Conservation (phyloP, 2,797 vertebrate genomes). For the Propithecus perrieri region DNA sequence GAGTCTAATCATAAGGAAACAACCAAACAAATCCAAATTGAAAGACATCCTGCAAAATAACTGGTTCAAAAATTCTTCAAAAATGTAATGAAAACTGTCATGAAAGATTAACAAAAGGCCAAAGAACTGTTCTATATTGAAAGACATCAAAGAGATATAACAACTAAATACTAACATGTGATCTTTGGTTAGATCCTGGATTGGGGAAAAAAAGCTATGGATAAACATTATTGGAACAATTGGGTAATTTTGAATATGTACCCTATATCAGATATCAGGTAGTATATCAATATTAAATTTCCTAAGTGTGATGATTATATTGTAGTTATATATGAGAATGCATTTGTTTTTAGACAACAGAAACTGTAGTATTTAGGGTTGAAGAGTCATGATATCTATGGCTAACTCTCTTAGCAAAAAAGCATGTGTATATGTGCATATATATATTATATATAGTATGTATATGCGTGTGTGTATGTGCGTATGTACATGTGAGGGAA, state of each 20-base stretch:
- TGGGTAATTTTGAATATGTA: constrained; percentile 37
- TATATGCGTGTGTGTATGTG: neutral
- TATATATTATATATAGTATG: neutral
- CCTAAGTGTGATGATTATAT: constrained; percentile 7
- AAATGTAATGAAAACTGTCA: constrained; percentile 11
- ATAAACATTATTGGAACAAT: constrained; percentile 17
- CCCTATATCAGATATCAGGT: neutral
- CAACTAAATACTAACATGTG: constrained; percentile 11
- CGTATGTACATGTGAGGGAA: neutral
- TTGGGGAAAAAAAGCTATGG: neutral
- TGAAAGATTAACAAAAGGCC: neutral
- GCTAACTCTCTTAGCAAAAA: constrained; percentile 2
- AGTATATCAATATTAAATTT: neutral
- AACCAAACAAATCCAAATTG: neutral
- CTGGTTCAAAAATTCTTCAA: constrained; percentile 11
- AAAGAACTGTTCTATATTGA: neutral
- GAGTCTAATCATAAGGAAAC: neutral
- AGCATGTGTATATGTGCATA: neutral
- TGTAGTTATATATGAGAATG: neutral
- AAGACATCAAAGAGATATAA: constrained; percentile 17
- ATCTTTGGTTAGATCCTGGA: neutral
- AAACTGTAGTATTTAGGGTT: constrained; percentile 16
- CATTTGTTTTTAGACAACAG: neutral
- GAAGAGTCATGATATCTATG: neutral
- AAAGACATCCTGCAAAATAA: constrained; percentile 43